A percentile compares a stretch with the other conserved stretches of the same genome.
Evolutionary conservation across 2,113 vertebrate genomes (phyloP).

Genomic region (Mellivora capensis): DNA sequence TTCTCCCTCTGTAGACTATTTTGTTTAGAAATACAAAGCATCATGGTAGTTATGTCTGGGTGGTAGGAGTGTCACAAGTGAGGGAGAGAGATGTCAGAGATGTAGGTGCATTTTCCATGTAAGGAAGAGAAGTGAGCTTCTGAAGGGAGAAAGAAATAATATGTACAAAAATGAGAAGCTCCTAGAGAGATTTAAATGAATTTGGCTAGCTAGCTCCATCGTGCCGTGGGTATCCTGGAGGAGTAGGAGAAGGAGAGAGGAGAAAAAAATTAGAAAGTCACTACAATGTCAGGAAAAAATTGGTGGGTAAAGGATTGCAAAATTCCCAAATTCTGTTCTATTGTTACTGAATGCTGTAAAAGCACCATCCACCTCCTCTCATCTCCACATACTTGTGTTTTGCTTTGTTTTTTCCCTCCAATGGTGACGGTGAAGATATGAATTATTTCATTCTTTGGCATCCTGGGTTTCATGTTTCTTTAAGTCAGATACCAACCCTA

Average conservation of each 20-base stretch:
- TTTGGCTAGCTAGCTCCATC: neutral
- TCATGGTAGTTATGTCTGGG: neutral
- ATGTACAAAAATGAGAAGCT: neutral
- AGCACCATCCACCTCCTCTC: neutral
- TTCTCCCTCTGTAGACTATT: neutral
- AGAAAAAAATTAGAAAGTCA: neutral
- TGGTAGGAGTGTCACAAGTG: neutral
- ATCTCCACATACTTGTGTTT: neutral
- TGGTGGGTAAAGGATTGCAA: neutral
- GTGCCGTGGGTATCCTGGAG: neutral
- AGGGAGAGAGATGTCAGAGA: neutral
- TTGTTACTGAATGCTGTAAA: neutral
- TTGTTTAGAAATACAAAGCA: neutral
- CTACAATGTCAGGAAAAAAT: neutral
- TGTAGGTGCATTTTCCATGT: neutral
- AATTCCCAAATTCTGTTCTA: neutral
- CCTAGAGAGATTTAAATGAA: neutral
- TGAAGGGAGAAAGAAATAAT: neutral
- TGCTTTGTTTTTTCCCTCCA: neutral
- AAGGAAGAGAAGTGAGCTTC: neutral
- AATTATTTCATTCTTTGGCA: neutral
- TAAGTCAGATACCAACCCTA: neutral
- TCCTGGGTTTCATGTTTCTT: neutral
- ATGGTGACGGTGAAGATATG: neutral
- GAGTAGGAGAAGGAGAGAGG: neutral